Percentiles rank a stretch among this genome's conserved stretches.
These are phyloP conservation scores for Grammomys dolichurus DNA, from an alignment of 2,113 vertebrate species.

Conservation along the genomic window DNA sequence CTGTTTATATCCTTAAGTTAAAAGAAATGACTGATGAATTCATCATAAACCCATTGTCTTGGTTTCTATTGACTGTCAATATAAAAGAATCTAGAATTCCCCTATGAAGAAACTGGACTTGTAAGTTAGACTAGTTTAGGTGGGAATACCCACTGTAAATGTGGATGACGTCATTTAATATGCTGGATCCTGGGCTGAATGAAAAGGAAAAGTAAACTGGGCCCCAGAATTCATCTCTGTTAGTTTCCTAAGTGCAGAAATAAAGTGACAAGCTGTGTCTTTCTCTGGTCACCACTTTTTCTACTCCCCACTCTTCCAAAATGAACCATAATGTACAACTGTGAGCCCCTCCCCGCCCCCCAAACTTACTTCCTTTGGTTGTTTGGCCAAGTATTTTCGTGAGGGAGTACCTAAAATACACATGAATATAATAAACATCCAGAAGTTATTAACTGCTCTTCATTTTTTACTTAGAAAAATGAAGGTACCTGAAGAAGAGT, in stretches of 20 bases:
- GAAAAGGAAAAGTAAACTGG: background rate
- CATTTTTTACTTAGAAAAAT: background rate
- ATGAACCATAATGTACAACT: background rate
- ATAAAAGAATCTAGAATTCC: background rate
- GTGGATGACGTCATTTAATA: background rate
- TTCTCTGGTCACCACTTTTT: fast-evolving
- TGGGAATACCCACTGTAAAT: background rate
- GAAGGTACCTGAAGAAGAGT: background rate
- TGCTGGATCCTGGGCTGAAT: background rate
- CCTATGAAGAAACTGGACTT: background rate
- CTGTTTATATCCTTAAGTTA: background rate
- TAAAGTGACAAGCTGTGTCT: no score
- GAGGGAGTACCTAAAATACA: background rate
- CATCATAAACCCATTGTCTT: background rate
- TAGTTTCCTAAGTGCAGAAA: background rate
- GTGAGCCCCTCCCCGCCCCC: fast-evolving
- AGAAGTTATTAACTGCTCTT: background rate
- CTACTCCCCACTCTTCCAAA: background rate
- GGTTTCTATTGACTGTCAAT: background rate
- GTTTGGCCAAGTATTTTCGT: background rate
- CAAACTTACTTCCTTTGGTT: background rate
- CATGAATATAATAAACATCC: background rate
- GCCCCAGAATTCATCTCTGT: no score
- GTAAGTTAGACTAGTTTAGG: no score
- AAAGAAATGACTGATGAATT: background rate